These are phyloP conservation scores for Whitmania pigra DNA, from an alignment of 1,140 invertebrate species.

Conservation along the genomic window DNA sequence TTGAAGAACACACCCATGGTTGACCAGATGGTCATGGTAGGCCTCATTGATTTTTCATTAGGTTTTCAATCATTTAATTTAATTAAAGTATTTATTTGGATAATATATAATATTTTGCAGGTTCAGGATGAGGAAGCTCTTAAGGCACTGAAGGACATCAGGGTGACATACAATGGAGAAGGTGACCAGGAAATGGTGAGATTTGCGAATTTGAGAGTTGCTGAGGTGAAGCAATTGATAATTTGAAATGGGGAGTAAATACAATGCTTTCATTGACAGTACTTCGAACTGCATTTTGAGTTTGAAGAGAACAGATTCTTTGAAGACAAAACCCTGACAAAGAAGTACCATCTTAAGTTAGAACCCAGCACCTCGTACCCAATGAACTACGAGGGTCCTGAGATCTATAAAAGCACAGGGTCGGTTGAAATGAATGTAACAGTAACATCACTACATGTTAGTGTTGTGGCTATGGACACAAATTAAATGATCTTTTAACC, in stretches of 20 bases:
- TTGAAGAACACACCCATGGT: slow-evolving; percentile 87
- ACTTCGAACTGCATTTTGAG: slow-evolving; percentile 85
- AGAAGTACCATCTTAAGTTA: slow-evolving; percentile 87
- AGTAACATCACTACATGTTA: too few species aligned
- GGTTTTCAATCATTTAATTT: too few species aligned
- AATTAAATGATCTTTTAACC: neutral
- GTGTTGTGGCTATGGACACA: too few species aligned
- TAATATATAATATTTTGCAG: slow-evolving; percentile 30
- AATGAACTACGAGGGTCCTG: slow-evolving; percentile 91
- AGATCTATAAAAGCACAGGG: slow-evolving; percentile 82
- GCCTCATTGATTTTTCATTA: neutral
- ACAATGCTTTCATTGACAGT: slow-evolving; percentile 44
- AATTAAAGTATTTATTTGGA: neutral
- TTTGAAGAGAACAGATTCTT: slow-evolving; percentile 93
- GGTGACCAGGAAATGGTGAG: neutral
- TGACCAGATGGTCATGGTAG: slow-evolving; percentile 69
- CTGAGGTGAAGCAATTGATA: neutral
- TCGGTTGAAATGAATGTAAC: too few species aligned
- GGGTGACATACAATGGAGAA: slow-evolving; percentile 47
- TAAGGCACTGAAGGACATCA: slow-evolving; percentile 78
- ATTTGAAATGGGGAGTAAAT: neutral
- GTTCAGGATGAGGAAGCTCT: slow-evolving; percentile 89
- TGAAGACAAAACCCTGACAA: slow-evolving; percentile 77
- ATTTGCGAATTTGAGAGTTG: too few species aligned
- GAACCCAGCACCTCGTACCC: slow-evolving; percentile 80